These are phyloP conservation scores for Chloropsis hardwickii DNA, from an alignment of 2,113 vertebrate genomes.

Conservation along the genomic window DNA sequence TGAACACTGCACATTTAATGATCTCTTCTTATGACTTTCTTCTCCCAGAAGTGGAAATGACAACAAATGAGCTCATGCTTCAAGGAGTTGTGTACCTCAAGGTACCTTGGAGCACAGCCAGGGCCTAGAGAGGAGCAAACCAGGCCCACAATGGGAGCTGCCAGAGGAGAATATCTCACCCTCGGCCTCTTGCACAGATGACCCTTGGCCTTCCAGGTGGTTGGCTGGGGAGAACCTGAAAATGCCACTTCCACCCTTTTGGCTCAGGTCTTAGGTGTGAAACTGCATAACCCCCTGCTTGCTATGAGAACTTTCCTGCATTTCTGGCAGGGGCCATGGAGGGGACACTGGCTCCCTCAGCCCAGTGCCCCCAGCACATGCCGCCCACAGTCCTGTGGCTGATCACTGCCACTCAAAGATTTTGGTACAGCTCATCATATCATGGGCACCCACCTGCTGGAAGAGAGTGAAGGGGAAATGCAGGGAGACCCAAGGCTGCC, in stretches of 20 bases:
- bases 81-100: neutral
- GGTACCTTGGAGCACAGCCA: neutral
- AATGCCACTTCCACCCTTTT: neutral
- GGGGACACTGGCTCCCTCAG: rapidly evolving
- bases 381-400: rapidly evolving
- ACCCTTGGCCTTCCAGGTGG: neutral
- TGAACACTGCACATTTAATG: neutral
- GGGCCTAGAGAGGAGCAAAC: neutral
- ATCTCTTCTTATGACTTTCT: neutral
- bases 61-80: slow-evolving; percentile 33
- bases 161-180: neutral
- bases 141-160: rapidly evolving
- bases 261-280: neutral
- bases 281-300: neutral
- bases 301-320: neutral
- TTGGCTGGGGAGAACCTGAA: neutral
- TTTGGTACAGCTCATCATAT: neutral
- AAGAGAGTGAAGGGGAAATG: neutral
- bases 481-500: neutral
- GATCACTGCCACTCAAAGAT: rapidly evolving
- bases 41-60: slow-evolving; percentile 28
- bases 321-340: neutral
- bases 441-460: rapidly evolving
- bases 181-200: neutral
- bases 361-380: rapidly evolving